Evolutionary conservation across 2,113 vertebrate species (phyloP).

Genomic region (Polypterus bichir): DNA sequence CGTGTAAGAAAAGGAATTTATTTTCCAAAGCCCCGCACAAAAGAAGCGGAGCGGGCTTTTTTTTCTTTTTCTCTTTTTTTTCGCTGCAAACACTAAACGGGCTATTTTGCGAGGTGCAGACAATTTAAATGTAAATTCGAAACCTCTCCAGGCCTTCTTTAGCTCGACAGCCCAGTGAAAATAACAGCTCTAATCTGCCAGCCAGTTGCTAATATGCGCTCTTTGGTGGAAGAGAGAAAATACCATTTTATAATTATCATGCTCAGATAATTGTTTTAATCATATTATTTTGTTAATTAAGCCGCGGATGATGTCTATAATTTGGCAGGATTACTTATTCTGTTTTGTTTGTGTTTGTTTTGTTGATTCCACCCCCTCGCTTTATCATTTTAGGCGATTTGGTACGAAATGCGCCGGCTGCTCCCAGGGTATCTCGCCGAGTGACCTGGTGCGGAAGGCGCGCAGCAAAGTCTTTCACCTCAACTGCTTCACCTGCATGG

Average conservation of each 20-base stretch:
- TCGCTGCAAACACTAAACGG: constrained; percentile 2
- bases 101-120: constrained; percentile 8
- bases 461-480: constrained; percentile 91
- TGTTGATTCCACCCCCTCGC: constrained; percentile 2
- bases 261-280: constrained; percentile 14
- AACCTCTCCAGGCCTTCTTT: constrained; percentile 10
- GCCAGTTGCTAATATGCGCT: constrained; percentile 17
- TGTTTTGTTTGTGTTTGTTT: constrained; percentile 1
- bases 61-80: no score
- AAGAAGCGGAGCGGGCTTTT: neutral
- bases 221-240: constrained; percentile 4
- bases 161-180: constrained; percentile 4
- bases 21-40: neutral
- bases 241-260: constrained; percentile 17
- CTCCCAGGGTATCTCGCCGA: constrained; percentile 88
- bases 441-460: constrained; percentile 88
- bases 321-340: constrained; percentile 1
- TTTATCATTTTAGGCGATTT: constrained; percentile 62
- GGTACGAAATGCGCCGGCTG: constrained; percentile 94
- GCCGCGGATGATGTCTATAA: constrained; percentile 5
- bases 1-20: neutral
- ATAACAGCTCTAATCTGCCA: constrained; percentile 15
- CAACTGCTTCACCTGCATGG: constrained; percentile 97
- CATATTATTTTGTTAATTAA: constrained; percentile 10
- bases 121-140: constrained; percentile 18